Conservation (phyloP, 2,797 vertebrate genomes). For the Periophthalmus magnuspinnatus region DNA sequence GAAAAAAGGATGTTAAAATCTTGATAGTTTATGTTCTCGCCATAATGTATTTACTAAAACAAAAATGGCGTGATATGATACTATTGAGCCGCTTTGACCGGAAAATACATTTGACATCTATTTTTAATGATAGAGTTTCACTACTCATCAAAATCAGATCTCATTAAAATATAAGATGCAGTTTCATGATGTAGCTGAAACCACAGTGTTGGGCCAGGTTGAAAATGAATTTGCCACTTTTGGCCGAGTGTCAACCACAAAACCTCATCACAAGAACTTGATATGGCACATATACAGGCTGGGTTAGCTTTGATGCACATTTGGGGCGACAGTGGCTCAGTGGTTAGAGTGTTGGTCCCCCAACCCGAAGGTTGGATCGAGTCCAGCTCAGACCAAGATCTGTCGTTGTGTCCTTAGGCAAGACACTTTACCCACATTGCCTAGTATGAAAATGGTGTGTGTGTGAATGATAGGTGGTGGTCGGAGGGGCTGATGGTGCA, state of each 20-base stretch:
- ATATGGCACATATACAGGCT: slow-evolving; percentile 15
- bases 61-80: background rate
- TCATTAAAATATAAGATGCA: background rate
- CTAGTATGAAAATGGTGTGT: no score
- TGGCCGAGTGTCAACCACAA: slow-evolving; percentile 33
- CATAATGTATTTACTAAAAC: background rate
- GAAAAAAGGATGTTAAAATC: no score
- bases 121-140: background rate
- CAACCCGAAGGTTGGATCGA: no score
- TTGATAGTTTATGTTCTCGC: background rate
- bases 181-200: background rate
- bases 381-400: no score
- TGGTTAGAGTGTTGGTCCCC: no score
- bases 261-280: slow-evolving; percentile 26
- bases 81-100: background rate
- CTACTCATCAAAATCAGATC: background rate
- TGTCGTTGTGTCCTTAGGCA: no score
- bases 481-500: no score
- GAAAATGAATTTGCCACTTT: slow-evolving; percentile 3
- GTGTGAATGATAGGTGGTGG: no score
- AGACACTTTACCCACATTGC: no score
- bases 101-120: background rate
- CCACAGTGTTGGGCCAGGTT: slow-evolving; percentile 2
- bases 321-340: no score
- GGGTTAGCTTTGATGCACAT: slow-evolving; percentile 21